These are phyloP conservation scores for Sclerurus mexicanus DNA, from an alignment of 2,113 vertebrate genomes.

Conservation along the genomic window DNA sequence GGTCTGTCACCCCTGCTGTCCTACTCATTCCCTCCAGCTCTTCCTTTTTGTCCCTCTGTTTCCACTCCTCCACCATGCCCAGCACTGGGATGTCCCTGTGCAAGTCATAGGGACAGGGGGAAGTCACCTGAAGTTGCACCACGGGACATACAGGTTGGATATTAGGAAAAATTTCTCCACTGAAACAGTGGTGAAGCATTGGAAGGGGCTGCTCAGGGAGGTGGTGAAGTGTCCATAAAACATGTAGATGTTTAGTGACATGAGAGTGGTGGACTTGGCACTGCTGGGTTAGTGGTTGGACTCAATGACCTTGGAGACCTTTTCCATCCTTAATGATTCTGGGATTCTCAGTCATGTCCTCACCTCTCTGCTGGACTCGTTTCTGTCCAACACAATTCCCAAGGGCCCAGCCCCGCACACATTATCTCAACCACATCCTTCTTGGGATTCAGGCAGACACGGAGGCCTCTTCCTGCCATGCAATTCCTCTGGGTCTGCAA, in stretches of 20 bases:
- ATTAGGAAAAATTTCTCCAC: neutral
- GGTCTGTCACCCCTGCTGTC: neutral
- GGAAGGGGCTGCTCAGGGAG: neutral
- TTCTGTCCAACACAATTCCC: neutral
- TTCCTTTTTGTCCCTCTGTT: neutral
- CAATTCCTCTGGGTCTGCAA: neutral
- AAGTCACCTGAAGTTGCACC: accelerated
- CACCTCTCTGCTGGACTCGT: neutral
- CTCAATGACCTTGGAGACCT: neutral
- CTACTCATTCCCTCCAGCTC: neutral
- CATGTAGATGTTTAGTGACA: neutral
- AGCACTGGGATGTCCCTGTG: too few relatives aligned
- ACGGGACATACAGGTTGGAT: neutral
- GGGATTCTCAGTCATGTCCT: neutral
- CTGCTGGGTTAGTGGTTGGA: neutral
- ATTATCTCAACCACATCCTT: neutral
- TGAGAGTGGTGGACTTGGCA: neutral
- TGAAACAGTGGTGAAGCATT: neutral
- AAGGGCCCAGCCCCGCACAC: too few relatives aligned
- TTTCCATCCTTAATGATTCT: neutral
- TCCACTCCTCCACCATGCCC: neutral
- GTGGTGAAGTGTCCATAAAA: neutral
- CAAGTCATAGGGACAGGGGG: neutral
- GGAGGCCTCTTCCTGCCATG: neutral
- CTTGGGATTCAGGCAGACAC: neutral